Conservation (phyloP, 2,113 vertebrate species). For the Callaeas wilsoni region DNA sequence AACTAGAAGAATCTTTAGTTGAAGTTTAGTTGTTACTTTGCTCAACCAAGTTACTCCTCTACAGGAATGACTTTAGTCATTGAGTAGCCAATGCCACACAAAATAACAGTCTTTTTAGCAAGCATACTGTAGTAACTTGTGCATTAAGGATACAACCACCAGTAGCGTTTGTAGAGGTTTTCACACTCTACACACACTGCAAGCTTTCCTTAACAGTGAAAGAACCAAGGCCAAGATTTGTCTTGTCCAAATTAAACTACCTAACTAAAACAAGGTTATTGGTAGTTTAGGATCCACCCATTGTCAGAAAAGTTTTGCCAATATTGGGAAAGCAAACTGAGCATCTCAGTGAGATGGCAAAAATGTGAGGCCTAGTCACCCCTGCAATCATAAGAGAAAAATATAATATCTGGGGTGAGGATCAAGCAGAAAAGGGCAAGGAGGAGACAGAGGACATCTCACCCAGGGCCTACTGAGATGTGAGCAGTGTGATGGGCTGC, state of each 20-base stretch:
- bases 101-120: neutral
- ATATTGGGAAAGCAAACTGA: neutral
- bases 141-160: neutral
- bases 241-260: neutral
- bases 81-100: neutral
- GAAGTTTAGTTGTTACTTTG: neutral
- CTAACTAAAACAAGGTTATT: neutral
- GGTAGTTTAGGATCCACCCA: neutral
- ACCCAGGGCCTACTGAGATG: neutral
- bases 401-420: neutral
- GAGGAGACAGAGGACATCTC: neutral
- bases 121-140: neutral
- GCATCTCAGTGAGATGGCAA: neutral
- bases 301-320: neutral
- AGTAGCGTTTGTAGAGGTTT: neutral
- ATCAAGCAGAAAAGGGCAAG: neutral
- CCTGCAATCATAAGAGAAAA: neutral
- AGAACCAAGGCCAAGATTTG: neutral
- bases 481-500: neutral
- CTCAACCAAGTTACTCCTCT: neutral
- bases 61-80: neutral
- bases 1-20: neutral
- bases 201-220: neutral
- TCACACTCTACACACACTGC: neutral
- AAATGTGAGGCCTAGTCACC: neutral